Conservation (phyloP, 2,797 vertebrate genomes). For the Sebastes vulpes region DNA sequence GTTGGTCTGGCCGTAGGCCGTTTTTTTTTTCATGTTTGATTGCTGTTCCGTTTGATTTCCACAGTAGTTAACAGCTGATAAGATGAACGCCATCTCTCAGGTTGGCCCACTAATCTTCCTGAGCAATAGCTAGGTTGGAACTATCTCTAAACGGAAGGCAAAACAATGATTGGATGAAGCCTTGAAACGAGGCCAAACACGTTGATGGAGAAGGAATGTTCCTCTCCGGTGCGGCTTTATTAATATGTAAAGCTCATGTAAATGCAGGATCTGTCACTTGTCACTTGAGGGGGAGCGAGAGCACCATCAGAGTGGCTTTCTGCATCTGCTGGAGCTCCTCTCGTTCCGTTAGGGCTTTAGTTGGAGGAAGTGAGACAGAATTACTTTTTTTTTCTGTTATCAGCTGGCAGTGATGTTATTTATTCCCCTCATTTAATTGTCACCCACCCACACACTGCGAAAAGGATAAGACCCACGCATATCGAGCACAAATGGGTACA, state of each 20-base stretch:
- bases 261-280: constrained; percentile 65
- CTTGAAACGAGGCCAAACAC: constrained; percentile 8
- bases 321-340: constrained; percentile 50
- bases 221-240: constrained; percentile 56
- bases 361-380: constrained; percentile 66
- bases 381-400: constrained; percentile 62
- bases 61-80: constrained; percentile 34
- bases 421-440: constrained; percentile 78
- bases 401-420: constrained; percentile 73
- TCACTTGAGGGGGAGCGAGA: constrained; percentile 53
- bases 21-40: constrained; percentile 25
- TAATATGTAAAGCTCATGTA: constrained; percentile 78
- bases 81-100: constrained; percentile 27
- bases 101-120: constrained; percentile 17
- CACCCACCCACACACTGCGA: constrained; percentile 64
- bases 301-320: constrained; percentile 39
- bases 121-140: constrained; percentile 9
- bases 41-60: constrained; percentile 44
- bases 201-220: constrained; percentile 59
- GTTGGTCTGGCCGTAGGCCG: neutral
- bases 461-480: constrained; percentile 42
- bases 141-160: neutral
- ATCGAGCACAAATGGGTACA: constrained; percentile 27
- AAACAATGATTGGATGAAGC: constrained; percentile 18
- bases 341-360: constrained; percentile 60